Conservation (phyloP, 2,113 vertebrate genomes). For the Microcebus jonahi region DNA sequence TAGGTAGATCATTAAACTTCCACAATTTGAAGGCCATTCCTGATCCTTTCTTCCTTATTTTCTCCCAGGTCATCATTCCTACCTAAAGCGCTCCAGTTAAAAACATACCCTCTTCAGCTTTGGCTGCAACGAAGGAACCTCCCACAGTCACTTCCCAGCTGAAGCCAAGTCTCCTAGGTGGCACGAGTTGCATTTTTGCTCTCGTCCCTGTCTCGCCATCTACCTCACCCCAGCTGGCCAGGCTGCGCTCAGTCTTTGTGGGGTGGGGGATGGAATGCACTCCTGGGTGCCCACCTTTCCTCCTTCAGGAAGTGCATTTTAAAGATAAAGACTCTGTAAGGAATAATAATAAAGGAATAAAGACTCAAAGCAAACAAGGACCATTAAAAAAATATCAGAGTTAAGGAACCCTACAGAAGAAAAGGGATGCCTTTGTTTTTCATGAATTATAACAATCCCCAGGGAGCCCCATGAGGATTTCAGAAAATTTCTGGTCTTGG, state of each 20-base stretch:
- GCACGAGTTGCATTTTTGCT: not conserved
- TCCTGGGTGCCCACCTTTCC: not conserved
- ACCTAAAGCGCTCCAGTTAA: not conserved
- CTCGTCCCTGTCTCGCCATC: not conserved
- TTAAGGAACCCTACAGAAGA: not conserved
- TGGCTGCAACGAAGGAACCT: not conserved
- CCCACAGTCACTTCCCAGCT: not conserved
- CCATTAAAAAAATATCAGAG: not conserved
- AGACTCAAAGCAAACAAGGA: not conserved
- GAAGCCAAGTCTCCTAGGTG: not conserved
- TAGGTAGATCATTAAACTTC: slow-evolving; percentile 42
- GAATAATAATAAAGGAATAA: not conserved
- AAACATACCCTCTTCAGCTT: not conserved
- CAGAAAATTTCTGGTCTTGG: not conserved
- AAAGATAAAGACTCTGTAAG: not conserved
- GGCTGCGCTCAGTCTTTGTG: not conserved
- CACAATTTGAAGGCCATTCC: not conserved
- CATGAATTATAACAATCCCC: not conserved
- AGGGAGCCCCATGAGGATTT: not conserved
- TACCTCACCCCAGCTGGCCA: not conserved
- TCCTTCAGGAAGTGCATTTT: not conserved
- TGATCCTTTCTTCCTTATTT: not conserved
- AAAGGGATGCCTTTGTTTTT: not conserved
- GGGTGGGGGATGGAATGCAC: not conserved
- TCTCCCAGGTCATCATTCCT: not conserved